phyloP scores from a whole-genome alignment of 2,797 vertebrate species.

The Sebastes alutus region DNA sequence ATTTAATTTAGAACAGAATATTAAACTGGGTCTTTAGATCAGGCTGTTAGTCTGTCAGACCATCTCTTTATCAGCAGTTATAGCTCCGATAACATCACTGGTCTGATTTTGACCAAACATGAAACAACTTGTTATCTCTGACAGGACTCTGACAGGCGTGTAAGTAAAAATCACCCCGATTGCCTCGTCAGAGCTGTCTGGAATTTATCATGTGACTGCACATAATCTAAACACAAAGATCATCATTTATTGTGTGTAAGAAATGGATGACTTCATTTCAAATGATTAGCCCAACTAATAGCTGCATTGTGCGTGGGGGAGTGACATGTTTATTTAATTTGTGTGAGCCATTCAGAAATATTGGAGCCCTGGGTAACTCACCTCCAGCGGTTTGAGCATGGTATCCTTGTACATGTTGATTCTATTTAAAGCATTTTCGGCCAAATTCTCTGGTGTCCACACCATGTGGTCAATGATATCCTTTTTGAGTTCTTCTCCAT shows the following conservation, averaged over 20 bases:
- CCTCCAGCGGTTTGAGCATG: constrained; percentile 87
- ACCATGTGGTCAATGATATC: constrained; percentile 82
- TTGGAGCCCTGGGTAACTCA: constrained; percentile 56
- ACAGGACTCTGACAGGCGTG: not conserved
- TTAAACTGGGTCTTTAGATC: not conserved
- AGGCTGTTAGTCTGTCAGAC: not conserved
- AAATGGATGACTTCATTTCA: not conserved
- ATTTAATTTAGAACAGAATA: not conserved
- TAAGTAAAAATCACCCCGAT: not conserved
- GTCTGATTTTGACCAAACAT: not conserved
- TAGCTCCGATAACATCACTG: not conserved
- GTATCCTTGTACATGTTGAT: constrained; percentile 85
- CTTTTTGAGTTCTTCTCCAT: constrained; percentile 56
- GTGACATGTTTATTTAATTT: not conserved
- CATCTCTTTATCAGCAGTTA: not conserved
- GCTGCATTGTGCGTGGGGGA: not conserved
- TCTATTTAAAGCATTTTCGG: constrained; percentile 76
- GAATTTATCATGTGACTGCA: not conserved
- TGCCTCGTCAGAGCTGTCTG: not conserved
- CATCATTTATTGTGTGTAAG: not conserved
- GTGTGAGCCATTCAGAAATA: not conserved
- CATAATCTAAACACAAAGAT: not conserved
- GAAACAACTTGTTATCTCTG: not conserved
- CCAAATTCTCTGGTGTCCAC: constrained; percentile 84
- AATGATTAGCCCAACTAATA: not conserved